phyloP scores from a whole-genome alignment of 2,113 vertebrate genomes.

The Phaethornis superciliosus region DNA sequence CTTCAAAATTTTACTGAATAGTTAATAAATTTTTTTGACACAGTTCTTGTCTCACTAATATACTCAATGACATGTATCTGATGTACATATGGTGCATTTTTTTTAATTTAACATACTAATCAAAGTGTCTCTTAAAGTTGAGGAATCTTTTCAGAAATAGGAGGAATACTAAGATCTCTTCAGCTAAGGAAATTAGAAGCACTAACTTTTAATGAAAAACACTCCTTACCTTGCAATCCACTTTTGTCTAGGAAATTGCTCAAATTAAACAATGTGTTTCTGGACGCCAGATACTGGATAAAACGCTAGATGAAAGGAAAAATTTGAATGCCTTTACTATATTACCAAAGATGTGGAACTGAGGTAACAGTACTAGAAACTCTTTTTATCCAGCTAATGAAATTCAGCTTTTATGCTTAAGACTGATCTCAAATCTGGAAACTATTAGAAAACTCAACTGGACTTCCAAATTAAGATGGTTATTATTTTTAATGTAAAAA shows the following conservation, averaged over 20 bases:
- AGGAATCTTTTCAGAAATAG: neutral
- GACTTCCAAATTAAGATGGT: neutral
- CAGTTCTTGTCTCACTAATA: neutral
- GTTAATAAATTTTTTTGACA: neutral
- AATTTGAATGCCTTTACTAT: neutral
- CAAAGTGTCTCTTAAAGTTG: neutral
- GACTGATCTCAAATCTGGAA: neutral
- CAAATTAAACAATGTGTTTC: constrained; percentile 98
- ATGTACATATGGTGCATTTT: neutral
- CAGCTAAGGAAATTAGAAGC: neutral
- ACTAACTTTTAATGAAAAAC: neutral
- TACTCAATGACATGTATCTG: neutral
- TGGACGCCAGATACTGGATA: constrained; percentile 96
- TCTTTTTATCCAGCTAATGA: neutral
- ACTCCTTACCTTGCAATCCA: constrained; percentile 90
- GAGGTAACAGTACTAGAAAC: neutral
- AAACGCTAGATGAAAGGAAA: constrained; percentile 84
- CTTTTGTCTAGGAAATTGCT: constrained; percentile 99
- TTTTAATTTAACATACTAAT: neutral
- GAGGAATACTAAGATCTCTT: neutral
- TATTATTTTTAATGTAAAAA: neutral
- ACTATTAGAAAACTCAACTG: neutral
- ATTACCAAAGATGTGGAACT: neutral
- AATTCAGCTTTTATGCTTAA: neutral
- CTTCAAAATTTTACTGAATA: neutral